These are phyloP conservation scores for Seira musarum DNA, from an alignment of 2,888 invertebrate genomes.

Conservation along the genomic window DNA sequence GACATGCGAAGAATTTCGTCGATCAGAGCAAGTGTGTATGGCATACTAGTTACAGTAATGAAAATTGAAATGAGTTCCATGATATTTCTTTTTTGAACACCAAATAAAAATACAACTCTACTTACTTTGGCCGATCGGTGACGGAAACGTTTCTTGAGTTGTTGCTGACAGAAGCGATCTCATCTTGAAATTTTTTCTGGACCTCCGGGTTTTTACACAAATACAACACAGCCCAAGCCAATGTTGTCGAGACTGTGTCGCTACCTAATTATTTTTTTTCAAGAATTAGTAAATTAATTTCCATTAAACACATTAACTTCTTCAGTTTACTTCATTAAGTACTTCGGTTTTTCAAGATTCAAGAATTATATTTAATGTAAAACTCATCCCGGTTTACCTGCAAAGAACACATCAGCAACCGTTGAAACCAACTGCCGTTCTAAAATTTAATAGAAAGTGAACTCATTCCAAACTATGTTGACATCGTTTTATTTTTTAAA, in stretches of 20 bases:
- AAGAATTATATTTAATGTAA: too few relatives aligned
- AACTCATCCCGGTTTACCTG: too few relatives aligned
- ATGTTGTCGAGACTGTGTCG: slow-evolving; percentile 54
- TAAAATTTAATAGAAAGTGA: slow-evolving; percentile 16
- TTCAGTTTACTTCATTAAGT: too few relatives aligned
- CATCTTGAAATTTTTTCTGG: slow-evolving; percentile 55
- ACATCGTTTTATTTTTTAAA: too few relatives aligned
- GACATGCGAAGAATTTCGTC: slow-evolving; percentile 61
- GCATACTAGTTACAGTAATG: slow-evolving; percentile 44
- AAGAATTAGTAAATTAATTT: too few relatives aligned
- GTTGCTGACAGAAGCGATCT: slow-evolving; percentile 46
- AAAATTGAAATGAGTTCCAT: background rate
- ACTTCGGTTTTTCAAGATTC: too few relatives aligned
- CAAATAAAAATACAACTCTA: background rate
- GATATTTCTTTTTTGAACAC: slow-evolving; percentile 1
- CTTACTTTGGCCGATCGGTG: slow-evolving; percentile 48
- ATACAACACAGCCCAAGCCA: slow-evolving; percentile 53
- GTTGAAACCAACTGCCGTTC: slow-evolving; percentile 36
- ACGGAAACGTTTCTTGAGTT: slow-evolving; percentile 40
- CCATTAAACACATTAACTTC: too few relatives aligned
- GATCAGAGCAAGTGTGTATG: slow-evolving; percentile 59
- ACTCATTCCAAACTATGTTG: background rate
- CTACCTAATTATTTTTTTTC: too few relatives aligned
- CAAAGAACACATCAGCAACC: slow-evolving; percentile 49
- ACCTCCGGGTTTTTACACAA: slow-evolving; percentile 37